Base-by-base conservation (phyloP, 2,113 vertebrate genomes). In the Thomomys bottae region DNA sequence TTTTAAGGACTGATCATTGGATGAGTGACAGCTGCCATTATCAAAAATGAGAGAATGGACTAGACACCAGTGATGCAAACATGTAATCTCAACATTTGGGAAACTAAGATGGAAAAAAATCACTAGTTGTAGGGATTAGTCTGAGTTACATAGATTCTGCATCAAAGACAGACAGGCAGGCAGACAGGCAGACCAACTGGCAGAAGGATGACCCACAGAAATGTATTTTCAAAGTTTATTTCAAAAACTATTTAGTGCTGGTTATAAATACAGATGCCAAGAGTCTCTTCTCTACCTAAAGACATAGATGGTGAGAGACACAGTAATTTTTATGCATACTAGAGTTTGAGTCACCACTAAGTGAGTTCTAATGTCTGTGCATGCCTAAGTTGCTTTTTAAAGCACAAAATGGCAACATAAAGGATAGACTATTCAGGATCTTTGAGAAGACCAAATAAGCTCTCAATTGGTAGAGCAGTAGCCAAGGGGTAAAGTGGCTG, bases 171-270 rank as follows among this genome's bases (percentile, higher is more conserved):
- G 38, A 71, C 36, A 71, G 38, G 26, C 8, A 38, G 38, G 40
- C 34, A 70, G 36, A 23, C 34, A 78, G 24, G 6, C 24, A 28
- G 23, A 68, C 45, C 30, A 28, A 10, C 24, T 67, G 30, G 40
- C 20, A 8, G 34, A 36, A 42, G 26, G 26, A 57, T 11, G 7
- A 36, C 49, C 40, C 64, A 57, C 8, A 42, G 4, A 34, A 75
- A 32, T 57, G 45, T 70, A 86, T 54, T 64, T 90, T 77, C 45
- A 72, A 82, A 72, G n/a, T 82, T 75, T 89, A 54, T 18, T 57
- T 64, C 64, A 82, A 93, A 71, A 91, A 68, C 24, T 24, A 82
- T 57, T 28, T 72, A n/a, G 5, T 78, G 8, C 15, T 54, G 1
- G 4, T 67, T 85, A 63, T 80, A 92, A 84, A 54, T 75, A 17